phyloP scores from a whole-genome alignment of 2,797 vertebrate species.

The Danionella dracula region DNA sequence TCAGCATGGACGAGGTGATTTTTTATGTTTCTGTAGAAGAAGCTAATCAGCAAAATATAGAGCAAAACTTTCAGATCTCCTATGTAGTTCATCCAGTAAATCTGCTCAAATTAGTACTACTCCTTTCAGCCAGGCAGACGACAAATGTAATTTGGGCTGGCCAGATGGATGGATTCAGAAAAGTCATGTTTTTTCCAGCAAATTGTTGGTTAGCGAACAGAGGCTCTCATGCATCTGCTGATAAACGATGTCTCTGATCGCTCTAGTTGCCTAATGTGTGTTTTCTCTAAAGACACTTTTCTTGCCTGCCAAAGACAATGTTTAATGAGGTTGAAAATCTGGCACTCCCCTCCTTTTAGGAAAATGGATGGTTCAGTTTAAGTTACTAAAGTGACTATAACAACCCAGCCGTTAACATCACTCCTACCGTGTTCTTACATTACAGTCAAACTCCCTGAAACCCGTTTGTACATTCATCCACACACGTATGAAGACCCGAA shows the following conservation, averaged over 20 bases:
- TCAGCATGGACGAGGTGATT: constrained; percentile 73
- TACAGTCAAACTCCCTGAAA: constrained; percentile 76
- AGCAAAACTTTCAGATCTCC: background rate
- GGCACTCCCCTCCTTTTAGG: constrained; percentile 32
- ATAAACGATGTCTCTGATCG: constrained; percentile 44
- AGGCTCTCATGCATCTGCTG: constrained; percentile 32
- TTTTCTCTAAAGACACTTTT: constrained; percentile 48
- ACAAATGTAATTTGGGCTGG: background rate
- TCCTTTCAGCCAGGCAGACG: background rate
- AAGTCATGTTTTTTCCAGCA: constrained; percentile 9
- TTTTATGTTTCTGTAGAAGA: background rate
- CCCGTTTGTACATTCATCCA: constrained; percentile 73
- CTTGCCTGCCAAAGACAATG: constrained; percentile 42
- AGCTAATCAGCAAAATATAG: background rate
- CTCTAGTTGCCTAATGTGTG: constrained; percentile 49
- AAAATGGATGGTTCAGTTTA: constrained; percentile 23
- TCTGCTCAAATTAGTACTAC: background rate
- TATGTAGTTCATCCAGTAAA: background rate
- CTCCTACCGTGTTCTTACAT: background rate
- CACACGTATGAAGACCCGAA: constrained; percentile 79
- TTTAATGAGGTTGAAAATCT: constrained; percentile 51
- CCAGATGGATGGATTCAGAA: constrained; percentile 10
- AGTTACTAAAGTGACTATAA: constrained; percentile 3
- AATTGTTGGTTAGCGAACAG: constrained; percentile 35
- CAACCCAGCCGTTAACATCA: constrained; percentile 11